Conservation (phyloP, 2,888 invertebrate species). For the Sesia apiformis region DNA sequence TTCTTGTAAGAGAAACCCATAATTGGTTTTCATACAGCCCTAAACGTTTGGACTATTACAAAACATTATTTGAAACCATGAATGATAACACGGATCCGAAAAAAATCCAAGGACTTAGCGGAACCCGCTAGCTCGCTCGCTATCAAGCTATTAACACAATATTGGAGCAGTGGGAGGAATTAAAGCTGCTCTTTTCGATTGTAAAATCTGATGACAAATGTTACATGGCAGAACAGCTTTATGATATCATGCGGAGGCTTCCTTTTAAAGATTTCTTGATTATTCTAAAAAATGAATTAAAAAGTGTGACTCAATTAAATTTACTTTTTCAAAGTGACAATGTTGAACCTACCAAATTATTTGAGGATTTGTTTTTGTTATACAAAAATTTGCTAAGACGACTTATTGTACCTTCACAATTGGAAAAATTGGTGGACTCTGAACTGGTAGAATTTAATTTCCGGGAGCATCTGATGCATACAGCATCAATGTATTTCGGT, state of each 20-base stretch:
- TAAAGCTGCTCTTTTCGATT: conserved; percentile 19
- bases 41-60: conserved; percentile 16
- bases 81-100: conserved; percentile 10
- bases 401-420: conserved; percentile 17
- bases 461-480: conserved; percentile 16
- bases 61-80: conserved; percentile 14
- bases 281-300: conserved; percentile 13
- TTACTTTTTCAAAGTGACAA: conserved; percentile 18
- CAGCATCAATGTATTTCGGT: conserved; percentile 19
- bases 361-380: conserved; percentile 14
- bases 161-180: conserved; percentile 22
- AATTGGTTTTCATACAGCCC: conserved; percentile 20
- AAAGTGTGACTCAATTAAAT: conserved; percentile 11
- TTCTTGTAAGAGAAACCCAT: conserved; percentile 15
- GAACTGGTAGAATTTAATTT: conserved; percentile 19
- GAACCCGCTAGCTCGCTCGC: conserved; percentile 16
- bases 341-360: conserved; percentile 14
- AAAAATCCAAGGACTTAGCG: conserved; percentile 16
- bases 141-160: conserved; percentile 15
- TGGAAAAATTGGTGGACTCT: conserved; percentile 15
- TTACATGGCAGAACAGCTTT: conserved; percentile 16
- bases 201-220: conserved; percentile 16
- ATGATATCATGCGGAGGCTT: conserved; percentile 12
- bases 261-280: conserved; percentile 14
- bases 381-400: conserved; percentile 13